Evolutionary conservation across 2,113 vertebrate species (phyloP).

Genomic region (Sciurus niger): DNA sequence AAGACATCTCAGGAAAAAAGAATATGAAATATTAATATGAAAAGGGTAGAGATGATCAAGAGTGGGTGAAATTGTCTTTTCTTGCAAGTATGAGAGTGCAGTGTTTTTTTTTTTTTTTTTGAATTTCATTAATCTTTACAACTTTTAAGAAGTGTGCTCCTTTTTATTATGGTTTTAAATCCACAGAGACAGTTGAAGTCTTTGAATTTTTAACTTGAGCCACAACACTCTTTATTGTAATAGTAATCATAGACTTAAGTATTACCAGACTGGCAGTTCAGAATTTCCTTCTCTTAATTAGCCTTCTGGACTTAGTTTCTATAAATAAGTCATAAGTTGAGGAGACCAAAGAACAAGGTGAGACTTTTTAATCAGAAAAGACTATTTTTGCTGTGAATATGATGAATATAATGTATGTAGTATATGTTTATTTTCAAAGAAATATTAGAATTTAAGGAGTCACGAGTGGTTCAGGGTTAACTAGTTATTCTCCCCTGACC

Average conservation of each 20-base stretch:
- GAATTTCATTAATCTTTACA: not conserved
- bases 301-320: not conserved
- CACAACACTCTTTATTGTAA: not conserved
- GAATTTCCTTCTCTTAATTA: not conserved
- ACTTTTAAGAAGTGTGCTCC: not conserved
- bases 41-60: not conserved
- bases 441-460: not conserved
- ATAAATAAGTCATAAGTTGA: not conserved
- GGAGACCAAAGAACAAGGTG: not conserved
- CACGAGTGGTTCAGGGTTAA: not conserved
- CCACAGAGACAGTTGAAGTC: not conserved
- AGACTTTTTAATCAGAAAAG: not conserved
- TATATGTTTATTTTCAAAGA: not conserved
- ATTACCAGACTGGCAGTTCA: not conserved
- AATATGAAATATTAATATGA: not conserved
- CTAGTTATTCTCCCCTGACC: not conserved
- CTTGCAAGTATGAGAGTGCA: not conserved
- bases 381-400: not conserved
- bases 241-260: not conserved
- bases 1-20: not conserved
- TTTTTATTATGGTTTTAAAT: slow-evolving; percentile 59
- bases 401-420: not conserved
- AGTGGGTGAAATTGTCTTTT: not conserved
- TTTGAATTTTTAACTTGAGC: slow-evolving; percentile 22
- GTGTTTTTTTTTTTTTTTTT: not conserved